A percentile compares a stretch with the other conserved stretches of the same genome.
Evolutionary conservation across 1,140 invertebrate genomes (phyloP).

Genomic region (Drosophila bocqueti): DNA sequence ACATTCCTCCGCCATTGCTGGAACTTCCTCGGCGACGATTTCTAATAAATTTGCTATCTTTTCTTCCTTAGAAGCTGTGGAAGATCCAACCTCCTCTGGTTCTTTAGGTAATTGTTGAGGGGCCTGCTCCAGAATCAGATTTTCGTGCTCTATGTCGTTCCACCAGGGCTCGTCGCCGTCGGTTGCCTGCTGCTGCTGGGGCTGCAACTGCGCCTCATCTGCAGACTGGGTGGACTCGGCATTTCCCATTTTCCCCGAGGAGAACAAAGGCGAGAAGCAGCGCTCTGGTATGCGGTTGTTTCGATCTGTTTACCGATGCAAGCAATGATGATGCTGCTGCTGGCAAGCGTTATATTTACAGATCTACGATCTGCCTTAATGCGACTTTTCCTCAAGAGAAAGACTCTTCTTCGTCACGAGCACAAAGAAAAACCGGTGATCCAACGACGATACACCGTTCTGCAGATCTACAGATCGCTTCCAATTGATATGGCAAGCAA

Average conservation of each 20-base stretch:
- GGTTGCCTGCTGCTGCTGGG: constrained; percentile 10
- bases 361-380: constrained; percentile 63
- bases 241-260: constrained; percentile 61
- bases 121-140: constrained; percentile 69
- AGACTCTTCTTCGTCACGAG: constrained; percentile 26
- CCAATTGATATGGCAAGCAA: constrained; percentile 36
- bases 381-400: constrained; percentile 61
- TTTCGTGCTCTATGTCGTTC: constrained; percentile 78
- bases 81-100: neutral
- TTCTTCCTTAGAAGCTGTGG: neutral
- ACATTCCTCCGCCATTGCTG: constrained; percentile 10
- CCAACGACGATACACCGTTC: constrained; percentile 16
- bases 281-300: constrained; percentile 59
- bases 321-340: constrained; percentile 29
- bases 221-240: constrained; percentile 58
- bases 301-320: constrained; percentile 52
- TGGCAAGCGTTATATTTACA: constrained; percentile 59
- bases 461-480: constrained; percentile 22
- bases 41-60: neutral
- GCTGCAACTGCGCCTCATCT: constrained; percentile 46
- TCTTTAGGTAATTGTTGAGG: constrained; percentile 7
- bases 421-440: constrained; percentile 33
- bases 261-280: constrained; percentile 57
- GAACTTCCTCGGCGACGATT: neutral
- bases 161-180: constrained; percentile 80